Conservation (phyloP, 2,797 vertebrate genomes). For the Siniperca scherzeri region DNA sequence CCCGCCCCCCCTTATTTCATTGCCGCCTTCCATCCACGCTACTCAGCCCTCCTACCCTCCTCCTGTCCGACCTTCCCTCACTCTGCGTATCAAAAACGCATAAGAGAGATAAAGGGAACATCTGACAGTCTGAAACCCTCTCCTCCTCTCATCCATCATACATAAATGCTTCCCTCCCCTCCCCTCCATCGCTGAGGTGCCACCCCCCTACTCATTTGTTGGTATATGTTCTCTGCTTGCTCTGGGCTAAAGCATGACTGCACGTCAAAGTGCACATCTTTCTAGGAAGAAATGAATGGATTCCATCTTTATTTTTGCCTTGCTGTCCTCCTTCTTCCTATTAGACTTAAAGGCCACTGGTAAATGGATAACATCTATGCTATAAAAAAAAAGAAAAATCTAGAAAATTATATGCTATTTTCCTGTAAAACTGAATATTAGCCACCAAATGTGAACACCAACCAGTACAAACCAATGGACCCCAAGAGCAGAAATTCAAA, state of each 20-base stretch:
- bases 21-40: conserved; percentile 36
- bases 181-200: conserved; percentile 38
- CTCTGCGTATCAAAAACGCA: conserved; percentile 65
- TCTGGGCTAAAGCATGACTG: conserved; percentile 61
- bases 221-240: conserved; percentile 61
- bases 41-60: conserved; percentile 38
- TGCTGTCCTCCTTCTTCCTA: conserved; percentile 11
- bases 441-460: conserved; percentile 35
- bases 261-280: conserved; percentile 63
- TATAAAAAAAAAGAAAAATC: too few species aligned
- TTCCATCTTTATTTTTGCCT: conserved; percentile 43
- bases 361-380: conserved; percentile 25
- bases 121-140: conserved; percentile 77
- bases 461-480: conserved; percentile 40
- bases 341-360: conserved; percentile 38
- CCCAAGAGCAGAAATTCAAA: conserved; percentile 33
- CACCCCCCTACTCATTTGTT: conserved; percentile 60
- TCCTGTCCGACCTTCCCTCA: conserved; percentile 52
- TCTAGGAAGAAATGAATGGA: conserved; percentile 51
- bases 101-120: conserved; percentile 74
- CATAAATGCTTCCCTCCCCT: conserved; percentile 64
- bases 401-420: neutral
- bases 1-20: conserved; percentile 20
- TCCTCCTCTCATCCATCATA: conserved; percentile 80
- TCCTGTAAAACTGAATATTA: conserved; percentile 14